A percentile compares a stretch with the other conserved stretches of the same genome.
Evolutionary conservation across 2,888 invertebrate genomes (phyloP).

Genomic region (Oscheius sp.): DNA sequence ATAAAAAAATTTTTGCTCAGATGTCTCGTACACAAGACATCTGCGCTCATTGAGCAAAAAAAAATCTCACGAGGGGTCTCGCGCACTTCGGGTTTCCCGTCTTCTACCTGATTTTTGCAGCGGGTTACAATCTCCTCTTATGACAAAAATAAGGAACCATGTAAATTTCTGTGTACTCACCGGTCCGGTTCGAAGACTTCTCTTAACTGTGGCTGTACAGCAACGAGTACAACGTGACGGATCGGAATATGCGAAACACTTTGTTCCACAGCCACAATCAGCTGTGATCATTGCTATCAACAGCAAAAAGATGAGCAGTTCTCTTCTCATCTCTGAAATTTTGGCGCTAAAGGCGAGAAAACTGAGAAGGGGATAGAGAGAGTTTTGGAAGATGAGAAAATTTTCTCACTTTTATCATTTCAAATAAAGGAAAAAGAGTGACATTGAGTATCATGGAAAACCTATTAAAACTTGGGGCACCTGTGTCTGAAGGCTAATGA

Average conservation of each 20-base stretch:
- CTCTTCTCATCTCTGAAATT: constrained; percentile 11
- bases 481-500: constrained; percentile 20
- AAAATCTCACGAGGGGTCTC: no score
- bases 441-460: background rate
- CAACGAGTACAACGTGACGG: constrained; percentile 56
- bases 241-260: constrained; percentile 49
- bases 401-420: background rate
- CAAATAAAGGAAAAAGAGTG: background rate
- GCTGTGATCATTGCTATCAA: background rate
- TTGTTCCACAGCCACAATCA: constrained; percentile 59
- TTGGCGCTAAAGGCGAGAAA: background rate
- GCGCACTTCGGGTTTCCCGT: no score
- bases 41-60: no score
- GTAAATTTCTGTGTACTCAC: no score
- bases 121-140: no score
- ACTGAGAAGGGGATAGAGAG: background rate
- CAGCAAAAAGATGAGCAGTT: constrained; percentile 1
- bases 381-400: background rate
- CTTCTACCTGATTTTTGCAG: no score
- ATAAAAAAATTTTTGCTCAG: no score
- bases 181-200: constrained; percentile 36
- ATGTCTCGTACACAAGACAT: no score
- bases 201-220: constrained; percentile 61
- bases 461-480: background rate
- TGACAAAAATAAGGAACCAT: no score